Percentiles rank a stretch among this genome's conserved stretches.
Evolutionary conservation across 2,888 invertebrate species (phyloP).

Genomic region (Endotricha flammealis): DNA sequence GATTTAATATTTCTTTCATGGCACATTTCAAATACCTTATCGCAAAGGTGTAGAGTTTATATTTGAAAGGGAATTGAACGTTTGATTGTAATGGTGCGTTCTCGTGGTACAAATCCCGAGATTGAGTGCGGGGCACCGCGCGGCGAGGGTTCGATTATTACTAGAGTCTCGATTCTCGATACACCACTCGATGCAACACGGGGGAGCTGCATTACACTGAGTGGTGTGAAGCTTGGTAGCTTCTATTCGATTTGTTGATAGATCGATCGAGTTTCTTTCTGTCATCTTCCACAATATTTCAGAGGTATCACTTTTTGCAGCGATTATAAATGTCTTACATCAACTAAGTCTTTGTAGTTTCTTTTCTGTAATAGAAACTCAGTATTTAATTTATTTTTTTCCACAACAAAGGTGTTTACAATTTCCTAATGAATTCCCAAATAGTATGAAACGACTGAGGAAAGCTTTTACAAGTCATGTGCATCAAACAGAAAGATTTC

Average conservation of each 20-base stretch:
- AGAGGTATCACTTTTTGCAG: too few species aligned
- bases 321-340: too few species aligned
- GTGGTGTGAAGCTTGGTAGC: constrained; percentile 31
- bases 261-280: constrained; percentile 30
- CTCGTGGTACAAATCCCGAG: constrained; percentile 57
- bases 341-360: too few species aligned
- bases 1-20: constrained; percentile 16
- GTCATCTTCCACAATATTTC: not conserved
- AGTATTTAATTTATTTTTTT: too few species aligned
- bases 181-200: constrained; percentile 64
- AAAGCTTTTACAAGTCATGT: too few species aligned
- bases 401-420: too few species aligned
- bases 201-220: constrained; percentile 57
- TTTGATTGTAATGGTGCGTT: constrained; percentile 20
- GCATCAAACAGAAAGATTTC: too few species aligned
- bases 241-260: constrained; percentile 46
- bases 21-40: constrained; percentile 21
- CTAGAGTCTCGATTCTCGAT: constrained; percentile 60
- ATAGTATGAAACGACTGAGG: too few species aligned
- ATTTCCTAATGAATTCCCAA: too few species aligned
- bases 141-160: constrained; percentile 64
- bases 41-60: constrained; percentile 26
- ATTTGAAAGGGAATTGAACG: constrained; percentile 26
- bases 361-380: too few species aligned
- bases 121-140: constrained; percentile 64